Evolutionary conservation across 2,113 vertebrate species (phyloP).

Genomic region (Pipra filicauda): DNA sequence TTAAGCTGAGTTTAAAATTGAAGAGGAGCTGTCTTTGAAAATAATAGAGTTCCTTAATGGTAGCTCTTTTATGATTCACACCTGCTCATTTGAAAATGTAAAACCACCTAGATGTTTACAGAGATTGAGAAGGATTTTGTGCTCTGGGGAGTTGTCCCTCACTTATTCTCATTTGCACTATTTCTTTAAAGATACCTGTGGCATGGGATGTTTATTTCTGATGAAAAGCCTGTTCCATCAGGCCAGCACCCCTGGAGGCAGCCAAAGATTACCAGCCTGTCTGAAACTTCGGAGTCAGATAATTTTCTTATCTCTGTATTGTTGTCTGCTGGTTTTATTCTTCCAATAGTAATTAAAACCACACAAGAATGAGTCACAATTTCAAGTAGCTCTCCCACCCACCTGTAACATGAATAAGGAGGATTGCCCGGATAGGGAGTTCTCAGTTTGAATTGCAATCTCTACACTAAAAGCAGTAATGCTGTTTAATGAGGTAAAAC

Average conservation of each 20-base stretch:
- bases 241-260: slow-evolving; percentile 19
- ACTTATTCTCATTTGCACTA: not conserved
- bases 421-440: not conserved
- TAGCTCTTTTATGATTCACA: slow-evolving; percentile 10
- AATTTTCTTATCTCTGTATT: slow-evolving; percentile 24
- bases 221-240: slow-evolving; percentile 28
- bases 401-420: not conserved
- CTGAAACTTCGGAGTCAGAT: slow-evolving; percentile 15
- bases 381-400: not conserved
- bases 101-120: not conserved
- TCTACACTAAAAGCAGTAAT: not conserved
- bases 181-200: not conserved
- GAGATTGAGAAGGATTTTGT: not conserved
- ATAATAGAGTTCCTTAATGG: not conserved
- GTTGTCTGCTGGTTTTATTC: not conserved
- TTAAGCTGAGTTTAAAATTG: not conserved
- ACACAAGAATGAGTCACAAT: slow-evolving; percentile 8
- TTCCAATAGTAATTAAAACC: slow-evolving; percentile 17
- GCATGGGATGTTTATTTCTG: not conserved
- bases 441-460: not conserved
- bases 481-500: not conserved
- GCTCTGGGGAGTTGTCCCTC: not conserved
- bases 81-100: not conserved
- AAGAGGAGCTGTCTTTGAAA: not conserved
- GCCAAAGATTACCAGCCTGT: not conserved